phyloP scores from a whole-genome alignment of 2,113 vertebrate genomes.

The Noctilio leporinus region DNA sequence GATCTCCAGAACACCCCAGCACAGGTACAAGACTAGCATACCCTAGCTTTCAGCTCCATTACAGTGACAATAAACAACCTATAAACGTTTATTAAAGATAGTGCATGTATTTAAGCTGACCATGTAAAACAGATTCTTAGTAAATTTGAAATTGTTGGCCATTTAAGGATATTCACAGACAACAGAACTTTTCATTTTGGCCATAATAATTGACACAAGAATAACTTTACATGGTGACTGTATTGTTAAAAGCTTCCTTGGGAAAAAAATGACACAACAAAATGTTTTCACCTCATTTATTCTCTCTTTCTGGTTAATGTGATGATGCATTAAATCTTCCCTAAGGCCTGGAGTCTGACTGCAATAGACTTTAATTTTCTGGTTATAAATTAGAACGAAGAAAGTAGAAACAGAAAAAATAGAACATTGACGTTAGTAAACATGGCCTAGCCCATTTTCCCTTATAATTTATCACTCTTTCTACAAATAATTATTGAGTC shows the following conservation, averaged over 20 bases:
- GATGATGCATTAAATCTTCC: constrained; percentile 19
- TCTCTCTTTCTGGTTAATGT: constrained; percentile 42
- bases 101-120: background rate
- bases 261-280: constrained; percentile 44
- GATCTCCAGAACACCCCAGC: background rate
- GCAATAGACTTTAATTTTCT: constrained; percentile 33
- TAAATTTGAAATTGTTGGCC: constrained; percentile 22
- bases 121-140: background rate
- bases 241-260: constrained; percentile 48
- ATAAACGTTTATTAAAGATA: constrained; percentile 45
- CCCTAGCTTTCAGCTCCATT: constrained; percentile 33
- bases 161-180: constrained; percentile 40
- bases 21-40: background rate
- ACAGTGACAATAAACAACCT: constrained; percentile 44
- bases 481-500: constrained; percentile 15
- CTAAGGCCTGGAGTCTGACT: background rate
- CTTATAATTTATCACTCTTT: constrained; percentile 21
- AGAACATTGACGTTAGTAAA: constrained; percentile 21
- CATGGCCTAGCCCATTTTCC: background rate
- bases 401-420: constrained; percentile 35
- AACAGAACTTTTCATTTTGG: constrained; percentile 52
- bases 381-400: constrained; percentile 20
- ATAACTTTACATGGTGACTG: background rate
- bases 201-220: constrained; percentile 47
- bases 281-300: constrained; percentile 56